Base-by-base conservation (phyloP, 2,888 invertebrate genomes). In the Scaptomyza tumidula region DNA sequence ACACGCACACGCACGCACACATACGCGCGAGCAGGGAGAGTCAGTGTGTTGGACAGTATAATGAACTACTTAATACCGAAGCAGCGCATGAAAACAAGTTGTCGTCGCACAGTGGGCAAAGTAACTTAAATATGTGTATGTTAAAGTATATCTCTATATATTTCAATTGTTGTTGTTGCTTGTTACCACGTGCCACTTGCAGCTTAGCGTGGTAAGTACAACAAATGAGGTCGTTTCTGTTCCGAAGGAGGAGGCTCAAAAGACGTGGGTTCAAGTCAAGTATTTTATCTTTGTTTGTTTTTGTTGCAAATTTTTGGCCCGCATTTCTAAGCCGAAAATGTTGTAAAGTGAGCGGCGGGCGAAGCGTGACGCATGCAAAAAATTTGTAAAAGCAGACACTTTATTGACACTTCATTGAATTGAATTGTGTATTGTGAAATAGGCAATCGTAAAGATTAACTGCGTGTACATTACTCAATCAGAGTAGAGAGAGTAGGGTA, bases 11-110 rank as follows among this genome's bases (percentile, higher is more conserved):
- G 44, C 37, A 65, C 19, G 27, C 58, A 61, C 31, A 49, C 35
- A 11, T 45, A 33, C 55, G 46, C 37, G 35, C 27, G 37, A 3
- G 24, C 53, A 16, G 14, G 10, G 24, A 37, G 58, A 54, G 69
- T 49, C 49, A 55, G 63, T 33, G n/a, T 72, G 74, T 61, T 78
- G 75, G 60, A 62, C 68, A 75, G 78, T 71, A 75, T 79, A 87
- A 85, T 75, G 86, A 85, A 84, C 84, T 80, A 86, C 86, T 83
- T 86, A 84, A 63, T 71, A 69, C 46, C 67, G 48, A 62, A 69
- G 62, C 58, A 41, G 44, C 16, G 56, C 63, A 71, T 48, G 61
- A 67, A 80, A 80, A 80, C 80, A 80, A 80, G 78, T 81, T 75
- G 78, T 78, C 68, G 78, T 78, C 68, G 78, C 70, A 76, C 76